Percentiles rank a stretch among this genome's conserved stretches.
Evolutionary conservation across 2,797 vertebrate genomes (phyloP).

Genomic region (Syngnathus acus): DNA sequence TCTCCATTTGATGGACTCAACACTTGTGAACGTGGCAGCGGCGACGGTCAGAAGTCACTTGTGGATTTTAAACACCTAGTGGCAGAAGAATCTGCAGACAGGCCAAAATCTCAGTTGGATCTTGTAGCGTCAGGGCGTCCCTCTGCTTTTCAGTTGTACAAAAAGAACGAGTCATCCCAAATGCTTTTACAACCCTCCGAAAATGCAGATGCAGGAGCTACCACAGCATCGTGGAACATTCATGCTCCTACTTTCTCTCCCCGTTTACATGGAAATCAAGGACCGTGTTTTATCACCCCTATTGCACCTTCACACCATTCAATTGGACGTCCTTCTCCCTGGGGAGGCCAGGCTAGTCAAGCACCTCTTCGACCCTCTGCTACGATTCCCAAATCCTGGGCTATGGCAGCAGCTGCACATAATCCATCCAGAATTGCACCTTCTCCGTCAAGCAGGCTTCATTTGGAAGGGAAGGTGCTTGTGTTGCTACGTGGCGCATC

Average conservation of each 20-base stretch:
- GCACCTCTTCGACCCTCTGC: conserved; percentile 58
- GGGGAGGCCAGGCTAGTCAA: conserved; percentile 44
- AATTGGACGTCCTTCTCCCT: conserved; percentile 40
- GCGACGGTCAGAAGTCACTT: conserved; percentile 14
- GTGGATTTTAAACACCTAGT: conserved; percentile 61
- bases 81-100: conserved; percentile 25
- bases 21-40: conserved; percentile 20
- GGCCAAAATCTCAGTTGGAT: conserved; percentile 37
- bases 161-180: conserved; percentile 41
- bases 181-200: conserved; percentile 16
- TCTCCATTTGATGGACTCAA: conserved; percentile 50
- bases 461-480: conserved; percentile 77
- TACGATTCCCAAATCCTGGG: conserved; percentile 69
- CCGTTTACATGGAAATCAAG: conserved; percentile 33
- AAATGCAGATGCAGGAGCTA: conserved; percentile 15
- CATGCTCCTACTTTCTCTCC: conserved; percentile 75
- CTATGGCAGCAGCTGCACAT: conserved; percentile 25
- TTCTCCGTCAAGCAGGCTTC: conserved; percentile 31
- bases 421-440: conserved; percentile 6
- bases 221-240: conserved; percentile 70
- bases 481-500: conserved; percentile 92
- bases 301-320: conserved; percentile 60
- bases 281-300: conserved; percentile 77
- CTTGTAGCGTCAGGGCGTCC: conserved; percentile 50
- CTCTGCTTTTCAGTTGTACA: conserved; percentile 70